Evolutionary conservation across 2,888 invertebrate genomes (phyloP).

Genomic region (Sesia apiformis): DNA sequence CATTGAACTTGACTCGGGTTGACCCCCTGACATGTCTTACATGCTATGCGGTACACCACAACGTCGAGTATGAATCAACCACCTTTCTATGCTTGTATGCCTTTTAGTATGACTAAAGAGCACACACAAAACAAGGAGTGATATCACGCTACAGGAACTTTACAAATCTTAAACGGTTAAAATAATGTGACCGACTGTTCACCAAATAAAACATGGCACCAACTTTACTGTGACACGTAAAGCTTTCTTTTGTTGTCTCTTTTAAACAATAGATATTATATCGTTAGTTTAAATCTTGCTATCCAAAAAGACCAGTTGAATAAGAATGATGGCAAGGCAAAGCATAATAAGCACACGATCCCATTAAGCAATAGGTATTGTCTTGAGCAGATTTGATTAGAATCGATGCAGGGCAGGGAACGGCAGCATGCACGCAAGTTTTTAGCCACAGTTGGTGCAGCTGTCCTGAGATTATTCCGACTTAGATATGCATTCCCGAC

Average conservation of each 20-base stretch:
- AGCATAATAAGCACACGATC: background rate
- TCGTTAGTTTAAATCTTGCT: background rate
- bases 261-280: background rate
- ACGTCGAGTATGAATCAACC: slow-evolving; percentile 38
- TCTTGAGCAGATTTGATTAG: slow-evolving; percentile 38
- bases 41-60: slow-evolving; percentile 25
- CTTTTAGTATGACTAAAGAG: no score
- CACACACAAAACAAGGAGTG: slow-evolving; percentile 18
- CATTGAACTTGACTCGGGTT: slow-evolving; percentile 52
- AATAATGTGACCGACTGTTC: background rate
- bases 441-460: slow-evolving; percentile 15
- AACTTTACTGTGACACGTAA: no score
- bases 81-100: slow-evolving; percentile 14
- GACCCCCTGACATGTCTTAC: slow-evolving; percentile 43
- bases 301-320: background rate
- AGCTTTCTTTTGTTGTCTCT: no score
- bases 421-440: slow-evolving; percentile 21
- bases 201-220: background rate
- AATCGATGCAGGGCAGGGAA: slow-evolving; percentile 21
- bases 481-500: slow-evolving; percentile 35
- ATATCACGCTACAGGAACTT: slow-evolving; percentile 19
- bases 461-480: slow-evolving; percentile 31
- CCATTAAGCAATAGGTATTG: slow-evolving; percentile 34
- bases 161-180: background rate
- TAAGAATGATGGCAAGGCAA: background rate